Conservation (phyloP, 2,797 vertebrate species). For the Labroides dimidiatus region DNA sequence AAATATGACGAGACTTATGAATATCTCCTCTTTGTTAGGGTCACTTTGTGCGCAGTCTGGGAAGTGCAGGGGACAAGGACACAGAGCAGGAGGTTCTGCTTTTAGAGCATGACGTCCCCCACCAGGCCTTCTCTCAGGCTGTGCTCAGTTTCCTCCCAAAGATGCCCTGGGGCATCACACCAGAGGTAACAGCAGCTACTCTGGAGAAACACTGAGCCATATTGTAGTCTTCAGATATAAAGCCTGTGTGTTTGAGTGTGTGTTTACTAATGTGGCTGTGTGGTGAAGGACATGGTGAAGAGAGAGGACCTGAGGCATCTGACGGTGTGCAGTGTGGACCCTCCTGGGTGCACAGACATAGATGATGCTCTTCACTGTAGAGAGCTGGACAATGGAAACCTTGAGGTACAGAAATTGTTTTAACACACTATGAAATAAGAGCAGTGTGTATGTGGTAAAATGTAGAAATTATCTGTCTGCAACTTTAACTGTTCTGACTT, state of each 20-base stretch:
- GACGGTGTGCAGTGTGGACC: slow-evolving; percentile 95
- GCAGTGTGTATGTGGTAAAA: neutral
- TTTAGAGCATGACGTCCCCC: slow-evolving; percentile 97
- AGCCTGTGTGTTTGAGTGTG: too few relatives aligned
- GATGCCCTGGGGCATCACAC: slow-evolving; percentile 94
- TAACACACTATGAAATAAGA: neutral
- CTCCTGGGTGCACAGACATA: slow-evolving; percentile 97
- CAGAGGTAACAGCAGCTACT: slow-evolving; percentile 80
- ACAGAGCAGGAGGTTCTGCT: slow-evolving; percentile 96
- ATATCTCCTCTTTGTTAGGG: slow-evolving; percentile 80
- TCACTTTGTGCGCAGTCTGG: slow-evolving; percentile 96
- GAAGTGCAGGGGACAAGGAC: slow-evolving; percentile 92
- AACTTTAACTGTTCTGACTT: neutral
- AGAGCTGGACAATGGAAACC: slow-evolving; percentile 90
- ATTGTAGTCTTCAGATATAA: neutral
- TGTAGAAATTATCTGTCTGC: neutral
- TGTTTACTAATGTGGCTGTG: neutral
- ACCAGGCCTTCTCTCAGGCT: slow-evolving; percentile 93
- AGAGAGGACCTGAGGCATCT: slow-evolving; percentile 91
- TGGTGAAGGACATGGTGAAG: slow-evolving; percentile 87
- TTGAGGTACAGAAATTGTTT: slow-evolving; percentile 84
- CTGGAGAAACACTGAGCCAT: neutral
- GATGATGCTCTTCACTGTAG: slow-evolving; percentile 95
- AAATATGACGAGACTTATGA: neutral
- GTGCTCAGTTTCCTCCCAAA: slow-evolving; percentile 95